A percentile compares a stretch with the other conserved stretches of the same genome.
Conservation (phyloP, 2,888 invertebrate genomes). For the Clunio marinus region DNA sequence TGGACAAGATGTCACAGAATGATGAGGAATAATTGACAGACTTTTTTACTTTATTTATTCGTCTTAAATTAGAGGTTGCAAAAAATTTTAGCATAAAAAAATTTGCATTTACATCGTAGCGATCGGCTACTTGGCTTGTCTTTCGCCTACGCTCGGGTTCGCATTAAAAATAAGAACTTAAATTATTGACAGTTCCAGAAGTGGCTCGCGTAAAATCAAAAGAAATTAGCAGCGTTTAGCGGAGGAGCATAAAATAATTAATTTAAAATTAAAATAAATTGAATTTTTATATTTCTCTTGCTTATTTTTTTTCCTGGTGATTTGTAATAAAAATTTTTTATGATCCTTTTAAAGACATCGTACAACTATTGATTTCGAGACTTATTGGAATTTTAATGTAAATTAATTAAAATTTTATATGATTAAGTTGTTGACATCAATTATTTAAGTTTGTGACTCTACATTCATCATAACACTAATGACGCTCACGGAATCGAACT, state of each 20-base stretch:
- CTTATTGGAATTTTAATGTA: not conserved
- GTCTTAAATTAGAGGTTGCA: too few species aligned
- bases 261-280: conserved; percentile 39
- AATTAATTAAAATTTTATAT: too few species aligned
- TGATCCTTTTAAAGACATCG: conserved; percentile 28
- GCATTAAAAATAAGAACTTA: too few species aligned
- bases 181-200: not conserved
- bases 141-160: not conserved
- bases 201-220: not conserved
- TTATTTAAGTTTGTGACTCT: not conserved
- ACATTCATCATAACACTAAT: not conserved
- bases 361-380: conserved; percentile 18
- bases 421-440: not conserved
- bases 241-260: conserved; percentile 35
- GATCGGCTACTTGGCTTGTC: not conserved
- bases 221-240: not conserved
- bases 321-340: conserved; percentile 29
- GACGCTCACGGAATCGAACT: conserved; percentile 1
- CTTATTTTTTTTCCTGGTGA: not conserved
- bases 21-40: not conserved
- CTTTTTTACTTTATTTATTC: too few species aligned
- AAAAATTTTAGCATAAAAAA: too few species aligned
- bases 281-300: conserved; percentile 35
- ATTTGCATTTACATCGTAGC: conserved; percentile 1
- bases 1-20: too few species aligned